Evolutionary conservation across 35 echinoderm and acorn worm genomes (phyloP).

Genomic region (Holothuria glaberrima): DNA sequence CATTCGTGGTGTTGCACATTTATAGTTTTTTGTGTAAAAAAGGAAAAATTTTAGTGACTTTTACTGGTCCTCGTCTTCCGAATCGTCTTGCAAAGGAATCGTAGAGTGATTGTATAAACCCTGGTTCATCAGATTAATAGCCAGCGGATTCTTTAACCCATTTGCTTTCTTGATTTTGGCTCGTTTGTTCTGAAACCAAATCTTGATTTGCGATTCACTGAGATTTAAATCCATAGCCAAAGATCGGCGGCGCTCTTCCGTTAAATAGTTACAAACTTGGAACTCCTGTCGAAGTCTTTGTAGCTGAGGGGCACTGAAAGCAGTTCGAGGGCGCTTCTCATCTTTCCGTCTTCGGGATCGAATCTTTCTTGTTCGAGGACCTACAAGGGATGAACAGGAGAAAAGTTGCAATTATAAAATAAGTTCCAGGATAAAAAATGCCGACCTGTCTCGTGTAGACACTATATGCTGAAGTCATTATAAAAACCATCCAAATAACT

Average conservation of each 20-base stretch:
- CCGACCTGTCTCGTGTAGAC: too few relatives aligned
- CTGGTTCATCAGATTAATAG: slow-evolving; percentile 81
- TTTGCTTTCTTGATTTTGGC: slow-evolving; percentile 98
- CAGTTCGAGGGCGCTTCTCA: slow-evolving; percentile 86
- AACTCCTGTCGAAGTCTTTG: slow-evolving; percentile 86
- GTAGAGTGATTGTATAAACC: slow-evolving; percentile 97
- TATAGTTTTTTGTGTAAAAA: too few relatives aligned
- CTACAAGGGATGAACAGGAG: slow-evolving; percentile 17
- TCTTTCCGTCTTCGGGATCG: slow-evolving; percentile 64
- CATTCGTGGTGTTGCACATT: too few relatives aligned
- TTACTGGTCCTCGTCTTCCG: slow-evolving; percentile 4
- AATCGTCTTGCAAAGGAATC: slow-evolving; percentile 57
- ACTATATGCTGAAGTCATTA: too few relatives aligned
- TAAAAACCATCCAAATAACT: too few relatives aligned
- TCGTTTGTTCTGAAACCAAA: slow-evolving; percentile 99
- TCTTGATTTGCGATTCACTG: slow-evolving; percentile 96
- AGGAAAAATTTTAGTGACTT: too few relatives aligned
- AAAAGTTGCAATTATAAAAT: too few relatives aligned
- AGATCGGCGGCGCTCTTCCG: slow-evolving; percentile 74
- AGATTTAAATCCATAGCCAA: slow-evolving; percentile 77
- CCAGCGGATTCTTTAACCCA: slow-evolving; percentile 80
- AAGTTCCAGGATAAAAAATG: too few relatives aligned
- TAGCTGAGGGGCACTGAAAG: slow-evolving; percentile 82
- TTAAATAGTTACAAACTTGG: slow-evolving; percentile 88
- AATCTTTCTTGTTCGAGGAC: slow-evolving; percentile 75